phyloP scores from a whole-genome alignment of 2,797 vertebrate species.

The Glossophaga mutica region DNA sequence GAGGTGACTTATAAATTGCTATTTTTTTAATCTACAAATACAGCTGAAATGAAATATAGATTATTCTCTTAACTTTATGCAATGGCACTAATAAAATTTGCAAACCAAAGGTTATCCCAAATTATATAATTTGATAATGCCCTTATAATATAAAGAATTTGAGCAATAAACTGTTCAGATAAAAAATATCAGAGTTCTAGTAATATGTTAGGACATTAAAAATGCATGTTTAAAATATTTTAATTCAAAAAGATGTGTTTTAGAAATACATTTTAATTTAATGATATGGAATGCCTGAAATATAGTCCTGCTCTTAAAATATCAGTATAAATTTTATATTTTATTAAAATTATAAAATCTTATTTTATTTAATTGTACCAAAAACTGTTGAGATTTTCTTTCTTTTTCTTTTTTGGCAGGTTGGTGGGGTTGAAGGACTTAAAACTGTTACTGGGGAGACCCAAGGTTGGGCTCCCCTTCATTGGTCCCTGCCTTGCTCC shows the following conservation, averaged over 20 bases:
- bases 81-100: slow-evolving; percentile 53
- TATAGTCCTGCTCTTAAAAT: not conserved
- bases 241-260: not conserved
- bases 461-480: not conserved
- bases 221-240: not conserved
- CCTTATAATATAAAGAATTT: slow-evolving; percentile 48
- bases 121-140: slow-evolving; percentile 58
- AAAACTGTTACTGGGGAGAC: not conserved
- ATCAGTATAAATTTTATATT: not conserved
- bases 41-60: slow-evolving; percentile 49
- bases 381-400: not conserved
- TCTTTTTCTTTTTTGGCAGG: not conserved
- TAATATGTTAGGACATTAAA: not conserved
- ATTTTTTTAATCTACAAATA: slow-evolving; percentile 70
- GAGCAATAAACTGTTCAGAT: slow-evolving; percentile 43
- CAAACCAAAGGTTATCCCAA: slow-evolving; percentile 69
- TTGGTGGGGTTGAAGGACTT: not conserved
- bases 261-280: not conserved
- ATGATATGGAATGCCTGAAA: not conserved
- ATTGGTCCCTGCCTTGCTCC: not conserved
- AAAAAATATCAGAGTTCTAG: not conserved
- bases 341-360: not conserved
- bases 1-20: slow-evolving; percentile 50
- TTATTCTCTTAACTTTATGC: slow-evolving; percentile 64
- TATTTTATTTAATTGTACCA: not conserved